phyloP scores from a whole-genome alignment of 2,797 vertebrate genomes.

The Saguinus oedipus region DNA sequence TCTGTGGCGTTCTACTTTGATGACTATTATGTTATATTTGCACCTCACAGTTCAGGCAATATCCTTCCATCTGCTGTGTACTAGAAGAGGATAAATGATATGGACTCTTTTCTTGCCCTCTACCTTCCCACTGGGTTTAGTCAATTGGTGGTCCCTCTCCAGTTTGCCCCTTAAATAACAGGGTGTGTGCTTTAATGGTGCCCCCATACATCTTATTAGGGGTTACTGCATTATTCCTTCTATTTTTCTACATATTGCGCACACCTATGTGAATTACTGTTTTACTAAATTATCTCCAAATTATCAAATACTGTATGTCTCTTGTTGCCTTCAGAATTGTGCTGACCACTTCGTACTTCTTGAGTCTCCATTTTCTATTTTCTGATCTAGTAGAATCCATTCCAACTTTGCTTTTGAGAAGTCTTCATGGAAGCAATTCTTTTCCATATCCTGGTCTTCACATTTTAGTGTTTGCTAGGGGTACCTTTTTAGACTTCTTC shows the following conservation, averaged over 20 bases:
- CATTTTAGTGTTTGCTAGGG: background rate
- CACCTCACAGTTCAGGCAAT: background rate
- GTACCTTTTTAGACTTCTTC: background rate
- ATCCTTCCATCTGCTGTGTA: background rate
- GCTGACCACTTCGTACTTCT: background rate
- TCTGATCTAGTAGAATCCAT: too few species aligned
- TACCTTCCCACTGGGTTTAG: background rate
- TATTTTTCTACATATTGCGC: background rate
- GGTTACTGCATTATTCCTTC: background rate
- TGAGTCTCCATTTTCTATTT: background rate
- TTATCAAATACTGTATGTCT: background rate
- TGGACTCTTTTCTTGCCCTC: background rate
- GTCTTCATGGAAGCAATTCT: background rate
- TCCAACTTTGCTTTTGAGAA: background rate
- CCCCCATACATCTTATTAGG: accelerated
- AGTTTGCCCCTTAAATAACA: background rate
- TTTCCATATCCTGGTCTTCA: background rate
- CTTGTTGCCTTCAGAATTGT: background rate
- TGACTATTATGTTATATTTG: background rate
- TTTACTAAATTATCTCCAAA: background rate
- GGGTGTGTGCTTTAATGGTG: background rate
- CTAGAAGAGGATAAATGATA: background rate
- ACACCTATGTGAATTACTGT: background rate
- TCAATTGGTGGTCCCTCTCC: background rate
- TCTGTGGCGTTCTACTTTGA: background rate